Evolutionary conservation across 1,140 invertebrate genomes (phyloP).

Genomic region (Polyergus mexicanus): DNA sequence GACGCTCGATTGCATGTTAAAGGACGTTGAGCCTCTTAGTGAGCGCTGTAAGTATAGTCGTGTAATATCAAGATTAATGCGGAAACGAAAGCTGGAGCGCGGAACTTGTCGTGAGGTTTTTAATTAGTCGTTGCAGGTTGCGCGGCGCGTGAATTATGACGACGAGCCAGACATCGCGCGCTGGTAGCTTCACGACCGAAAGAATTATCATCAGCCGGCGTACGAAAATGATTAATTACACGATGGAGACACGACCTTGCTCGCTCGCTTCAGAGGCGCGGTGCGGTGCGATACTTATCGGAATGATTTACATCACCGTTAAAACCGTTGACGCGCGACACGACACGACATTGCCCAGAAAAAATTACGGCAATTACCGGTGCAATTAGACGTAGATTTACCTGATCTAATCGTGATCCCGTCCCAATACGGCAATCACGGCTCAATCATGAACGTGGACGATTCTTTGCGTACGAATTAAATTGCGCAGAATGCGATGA

Average conservation of each 20-base stretch:
- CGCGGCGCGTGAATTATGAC: slow-evolving; percentile 74
- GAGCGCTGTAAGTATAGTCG: background rate
- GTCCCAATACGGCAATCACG: slow-evolving; percentile 20
- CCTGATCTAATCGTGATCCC: slow-evolving; percentile 38
- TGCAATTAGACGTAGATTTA: slow-evolving; percentile 40
- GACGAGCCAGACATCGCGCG: slow-evolving; percentile 64
- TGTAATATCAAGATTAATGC: slow-evolving; percentile 65
- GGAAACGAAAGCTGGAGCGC: slow-evolving; percentile 62
- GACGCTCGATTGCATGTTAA: background rate
- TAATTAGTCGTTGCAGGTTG: slow-evolving; percentile 72
- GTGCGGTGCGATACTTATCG: slow-evolving; percentile 78
- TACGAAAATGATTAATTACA: slow-evolving; percentile 81
- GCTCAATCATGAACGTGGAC: slow-evolving; percentile 47
- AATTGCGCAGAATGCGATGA: background rate
- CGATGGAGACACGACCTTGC: slow-evolving; percentile 76
- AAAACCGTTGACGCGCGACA: slow-evolving; percentile 75
- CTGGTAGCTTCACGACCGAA: slow-evolving; percentile 58
- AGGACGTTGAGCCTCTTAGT: slow-evolving; percentile 1
- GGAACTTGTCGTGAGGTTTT: slow-evolving; percentile 57
- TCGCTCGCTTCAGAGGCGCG: slow-evolving; percentile 44
- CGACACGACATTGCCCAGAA: slow-evolving; percentile 55
- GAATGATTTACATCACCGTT: slow-evolving; percentile 79
- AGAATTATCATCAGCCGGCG: slow-evolving; percentile 67
- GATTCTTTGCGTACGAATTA: background rate
- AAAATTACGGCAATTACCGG: slow-evolving; percentile 36